phyloP scores from a whole-genome alignment of 2,113 vertebrate species.

The Phodopus roborovskii region DNA sequence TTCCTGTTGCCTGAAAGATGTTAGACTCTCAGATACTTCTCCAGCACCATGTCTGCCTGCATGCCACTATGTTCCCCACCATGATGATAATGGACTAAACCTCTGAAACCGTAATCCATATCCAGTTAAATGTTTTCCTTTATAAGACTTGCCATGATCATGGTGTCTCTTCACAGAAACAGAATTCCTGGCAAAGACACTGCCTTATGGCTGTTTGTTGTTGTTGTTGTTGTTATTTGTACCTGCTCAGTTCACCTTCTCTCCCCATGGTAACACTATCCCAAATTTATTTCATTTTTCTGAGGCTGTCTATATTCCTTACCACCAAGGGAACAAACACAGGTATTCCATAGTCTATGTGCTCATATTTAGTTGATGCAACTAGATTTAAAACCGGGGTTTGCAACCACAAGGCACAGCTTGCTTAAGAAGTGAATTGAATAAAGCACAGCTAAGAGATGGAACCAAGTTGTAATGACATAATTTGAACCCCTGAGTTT shows the following conservation, averaged over 20 bases:
- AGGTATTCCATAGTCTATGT: neutral
- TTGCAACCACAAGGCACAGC: neutral
- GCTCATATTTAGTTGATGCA: neutral
- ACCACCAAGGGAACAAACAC: neutral
- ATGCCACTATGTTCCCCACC: no score
- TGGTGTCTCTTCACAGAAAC: neutral
- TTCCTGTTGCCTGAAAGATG: no score
- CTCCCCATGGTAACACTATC: neutral
- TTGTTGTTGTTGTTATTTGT: neutral
- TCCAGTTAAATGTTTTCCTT: no score
- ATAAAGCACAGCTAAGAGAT: slow-evolving; percentile 30
- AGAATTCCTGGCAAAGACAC: neutral
- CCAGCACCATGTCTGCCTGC: no score
- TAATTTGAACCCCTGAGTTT: neutral
- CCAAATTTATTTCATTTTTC: neutral
- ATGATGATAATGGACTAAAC: no score
- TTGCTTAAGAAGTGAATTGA: neutral
- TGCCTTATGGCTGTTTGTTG: neutral
- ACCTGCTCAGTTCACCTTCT: neutral
- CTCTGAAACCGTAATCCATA: no score
- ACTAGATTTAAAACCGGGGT: neutral
- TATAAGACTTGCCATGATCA: neutral
- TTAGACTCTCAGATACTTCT: no score
- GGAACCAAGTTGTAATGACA: neutral
- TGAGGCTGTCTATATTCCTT: neutral